A percentile compares a stretch with the other conserved stretches of the same genome.
These are phyloP conservation scores for Reticulitermes speratus DNA, from an alignment of 1,140 invertebrate genomes.

Conservation along the genomic window DNA sequence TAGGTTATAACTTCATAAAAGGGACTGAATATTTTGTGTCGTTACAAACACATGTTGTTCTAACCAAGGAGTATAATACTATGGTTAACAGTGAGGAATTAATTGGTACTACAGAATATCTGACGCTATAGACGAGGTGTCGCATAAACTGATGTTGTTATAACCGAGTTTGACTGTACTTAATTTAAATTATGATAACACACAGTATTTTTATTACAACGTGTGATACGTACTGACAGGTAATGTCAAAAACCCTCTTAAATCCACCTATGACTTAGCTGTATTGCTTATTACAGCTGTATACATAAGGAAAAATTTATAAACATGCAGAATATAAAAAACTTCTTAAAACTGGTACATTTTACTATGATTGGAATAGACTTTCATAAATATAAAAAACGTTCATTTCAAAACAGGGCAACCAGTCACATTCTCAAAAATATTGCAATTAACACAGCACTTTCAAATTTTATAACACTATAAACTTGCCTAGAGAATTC, in stretches of 20 bases:
- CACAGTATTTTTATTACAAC: too few species aligned
- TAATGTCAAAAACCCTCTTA: neutral
- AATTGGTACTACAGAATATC: too few species aligned
- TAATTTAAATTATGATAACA: too few species aligned
- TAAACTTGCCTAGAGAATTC: neutral
- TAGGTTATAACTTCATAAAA: too few species aligned
- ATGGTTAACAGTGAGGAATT: too few species aligned
- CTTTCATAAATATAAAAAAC: neutral
- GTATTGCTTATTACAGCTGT: neutral
- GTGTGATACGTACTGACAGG: neutral
- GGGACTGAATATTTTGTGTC: too few species aligned
- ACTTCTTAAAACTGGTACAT: too few species aligned
- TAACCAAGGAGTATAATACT: too few species aligned
- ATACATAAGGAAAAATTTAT: neutral
- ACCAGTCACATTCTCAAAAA: constrained; percentile 12
- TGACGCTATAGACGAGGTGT: too few species aligned
- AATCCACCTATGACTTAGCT: neutral
- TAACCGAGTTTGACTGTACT: too few species aligned
- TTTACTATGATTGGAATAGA: neutral
- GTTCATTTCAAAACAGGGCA: neutral
- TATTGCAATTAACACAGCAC: neutral
- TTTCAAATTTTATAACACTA: neutral
- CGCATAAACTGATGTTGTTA: too few species aligned
- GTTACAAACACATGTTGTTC: too few species aligned
- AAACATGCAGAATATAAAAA: neutral